A percentile compares a stretch with the other conserved stretches of the same genome.
phyloP scores from a whole-genome alignment of 2,888 invertebrate species.

The Pollenia griseotomentosa region DNA sequence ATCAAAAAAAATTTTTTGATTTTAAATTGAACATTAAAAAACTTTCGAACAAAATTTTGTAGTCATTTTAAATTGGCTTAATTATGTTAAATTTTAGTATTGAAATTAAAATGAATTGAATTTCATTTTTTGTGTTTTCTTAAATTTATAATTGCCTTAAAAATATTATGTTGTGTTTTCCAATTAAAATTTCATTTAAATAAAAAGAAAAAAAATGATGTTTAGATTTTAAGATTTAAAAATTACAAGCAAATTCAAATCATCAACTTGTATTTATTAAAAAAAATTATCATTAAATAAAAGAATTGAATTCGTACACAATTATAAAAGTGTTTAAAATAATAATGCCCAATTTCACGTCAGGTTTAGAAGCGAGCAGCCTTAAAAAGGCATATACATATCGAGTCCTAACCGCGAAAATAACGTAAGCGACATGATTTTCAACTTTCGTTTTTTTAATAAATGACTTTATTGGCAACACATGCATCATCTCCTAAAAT shows the following conservation, averaged over 20 bases:
- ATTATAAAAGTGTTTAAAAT: too few relatives aligned
- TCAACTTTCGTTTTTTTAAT: too few relatives aligned
- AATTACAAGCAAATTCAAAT: conserved; percentile 20
- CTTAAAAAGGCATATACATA: too few relatives aligned
- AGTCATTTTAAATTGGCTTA: conserved; percentile 28
- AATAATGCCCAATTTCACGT: too few relatives aligned
- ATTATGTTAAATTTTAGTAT: conserved; percentile 7
- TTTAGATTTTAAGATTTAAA: conserved; percentile 1
- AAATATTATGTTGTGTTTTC: neutral
- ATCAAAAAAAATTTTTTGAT: neutral
- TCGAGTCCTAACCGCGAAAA: too few relatives aligned
- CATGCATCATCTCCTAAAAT: too few relatives aligned
- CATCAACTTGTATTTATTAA: conserved; percentile 29
- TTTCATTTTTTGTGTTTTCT: conserved; percentile 16
- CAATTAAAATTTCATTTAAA: neutral
- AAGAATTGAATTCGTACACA: neutral
- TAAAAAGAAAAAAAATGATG: neutral
- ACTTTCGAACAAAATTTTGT: conserved; percentile 39
- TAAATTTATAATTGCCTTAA: neutral
- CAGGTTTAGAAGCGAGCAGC: too few relatives aligned
- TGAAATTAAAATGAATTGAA: neutral
- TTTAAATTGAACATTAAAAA: neutral
- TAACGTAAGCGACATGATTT: too few relatives aligned
- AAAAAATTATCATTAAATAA: conserved; percentile 24
- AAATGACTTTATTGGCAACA: too few relatives aligned